phyloP scores from a whole-genome alignment of 2,888 invertebrate genomes.

The Pseudococcus longispinus region DNA sequence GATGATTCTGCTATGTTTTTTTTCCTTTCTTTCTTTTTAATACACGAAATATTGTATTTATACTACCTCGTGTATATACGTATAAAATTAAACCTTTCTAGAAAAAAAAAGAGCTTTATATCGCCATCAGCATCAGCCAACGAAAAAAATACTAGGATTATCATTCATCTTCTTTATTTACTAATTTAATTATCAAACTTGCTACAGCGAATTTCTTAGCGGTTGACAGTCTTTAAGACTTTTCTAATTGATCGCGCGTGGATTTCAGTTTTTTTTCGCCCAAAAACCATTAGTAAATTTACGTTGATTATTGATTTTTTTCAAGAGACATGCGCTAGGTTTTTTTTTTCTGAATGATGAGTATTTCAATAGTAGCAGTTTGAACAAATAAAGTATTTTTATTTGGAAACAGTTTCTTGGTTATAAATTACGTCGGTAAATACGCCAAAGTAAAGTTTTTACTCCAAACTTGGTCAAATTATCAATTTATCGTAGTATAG shows the following conservation, averaged over 20 bases:
- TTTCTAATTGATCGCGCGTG: slow-evolving; percentile 28
- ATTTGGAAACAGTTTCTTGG: no score
- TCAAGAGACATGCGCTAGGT: neutral
- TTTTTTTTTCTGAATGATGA: neutral
- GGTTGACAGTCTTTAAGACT: slow-evolving; percentile 29
- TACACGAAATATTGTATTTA: neutral
- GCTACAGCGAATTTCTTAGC: neutral
- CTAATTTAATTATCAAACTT: slow-evolving; percentile 33
- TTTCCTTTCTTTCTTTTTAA: neutral
- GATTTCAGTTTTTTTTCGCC: neutral
- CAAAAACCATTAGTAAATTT: neutral
- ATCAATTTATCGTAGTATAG: neutral
- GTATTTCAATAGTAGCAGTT: no score
- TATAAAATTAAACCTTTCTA: slow-evolving; percentile 24
- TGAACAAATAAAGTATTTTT: no score
- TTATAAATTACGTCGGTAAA: neutral
- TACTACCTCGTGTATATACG: slow-evolving; percentile 9
- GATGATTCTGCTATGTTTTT: neutral
- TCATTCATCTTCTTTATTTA: slow-evolving; percentile 42
- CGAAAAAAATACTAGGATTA: neutral
- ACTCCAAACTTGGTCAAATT: neutral
- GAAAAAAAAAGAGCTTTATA: neutral
- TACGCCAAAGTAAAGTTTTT: neutral
- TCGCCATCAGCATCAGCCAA: neutral
- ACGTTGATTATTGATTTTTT: slow-evolving; percentile 5